Base-by-base conservation (phyloP, 2,888 invertebrate species). In the Drosophila melanosoma region DNA sequence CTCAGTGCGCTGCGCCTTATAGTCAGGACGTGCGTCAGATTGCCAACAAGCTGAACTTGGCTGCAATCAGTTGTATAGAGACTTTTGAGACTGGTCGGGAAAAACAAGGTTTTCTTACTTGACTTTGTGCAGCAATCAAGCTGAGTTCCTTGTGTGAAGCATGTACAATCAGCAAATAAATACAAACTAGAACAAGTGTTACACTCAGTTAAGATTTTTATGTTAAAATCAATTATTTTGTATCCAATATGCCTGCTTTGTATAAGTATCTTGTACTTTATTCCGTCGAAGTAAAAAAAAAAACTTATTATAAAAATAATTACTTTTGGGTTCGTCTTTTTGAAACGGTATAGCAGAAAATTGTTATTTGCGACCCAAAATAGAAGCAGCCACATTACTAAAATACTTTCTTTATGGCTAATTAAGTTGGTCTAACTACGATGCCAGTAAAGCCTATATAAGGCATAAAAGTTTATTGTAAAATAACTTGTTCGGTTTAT, bases 1-100 rank as follows among this genome's bases (percentile, higher is more conserved):
- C 82, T n/a, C n/a, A 76, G 72, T 66, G 60, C n/a, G n/a, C 56
- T 87, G 69, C 67, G 56, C 76, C 82, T 82, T 76, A 76, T 76
- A 76, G 69, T 48, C 60, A 66, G 63, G 49, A 87, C 80, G 74
- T 76, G 79, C 56, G 64, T 87, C 66, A 79, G 69, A 68, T 73
- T 72, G 66, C 63, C 62, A 69, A 71, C 74, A 75, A 69, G 32
- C 63, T 69, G 72, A 81, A 75, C 68, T 68, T 69, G 58, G 49
- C 49, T 65, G 79, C 77, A 78, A 64, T 67, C 63, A 49, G 45
- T 23, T 23, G 33, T 5, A 26, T 3, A 26, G 29, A 48, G 10
- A n/a, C n/a, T 45, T 29, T 26, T 15, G 6, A 11, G 48, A 32
- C 17, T 11, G 52, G 29, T 29, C 6, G 20, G 23, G 12, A 8